Evolutionary conservation across 1,140 invertebrate genomes (phyloP), one percentile per base, ranked within the genome.

Genomic region (Subanguina moxae): DNA sequence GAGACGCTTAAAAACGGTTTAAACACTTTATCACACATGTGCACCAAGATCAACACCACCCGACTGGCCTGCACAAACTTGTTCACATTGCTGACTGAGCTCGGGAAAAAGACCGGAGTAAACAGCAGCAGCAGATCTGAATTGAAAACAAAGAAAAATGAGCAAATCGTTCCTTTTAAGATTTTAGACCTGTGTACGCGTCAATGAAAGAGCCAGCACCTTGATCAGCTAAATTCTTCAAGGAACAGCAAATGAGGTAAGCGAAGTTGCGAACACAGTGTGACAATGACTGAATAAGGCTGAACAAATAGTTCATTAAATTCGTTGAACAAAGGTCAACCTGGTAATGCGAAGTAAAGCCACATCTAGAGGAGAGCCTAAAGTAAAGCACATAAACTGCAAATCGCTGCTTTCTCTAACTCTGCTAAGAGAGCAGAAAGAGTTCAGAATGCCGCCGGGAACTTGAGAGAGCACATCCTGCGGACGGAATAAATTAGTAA

Each of bases 101-200:
- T 72, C 42, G 73, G 73, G 38, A 74, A 74, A 1, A 74, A 46
- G n/a, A 75, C 69, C 7, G 73, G 73, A 1, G 73, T 72, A 46
- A 74, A 74, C 0, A 74, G 68, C 32, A 74, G 43, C 43, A 74
- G 48, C 19, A 74, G 68, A 71, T 74, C 72, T 73, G 46, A 64
- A 65, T 61, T 19, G 1, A n/a, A 67, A 8, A 7, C 48, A 52
- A 23, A 67, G 1, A 13, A 3, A 32, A 25, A 19, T 30, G 25
- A 25, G 23, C n/a, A 21, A 30, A 45, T 19, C 3, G n/a, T 45
- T 32, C 17, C 3, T 21, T 8, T 23, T n/a, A n/a, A 17, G 8
- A 15, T 21, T 25, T 25, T n/a, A 57, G 11, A 73, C 73, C 72
- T 46, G 73, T 74, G 28, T 74, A 74, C 1, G 73, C 76, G 56